Conservation (phyloP, 2,797 vertebrate genomes). For the Rousettus madagascariensis region DNA sequence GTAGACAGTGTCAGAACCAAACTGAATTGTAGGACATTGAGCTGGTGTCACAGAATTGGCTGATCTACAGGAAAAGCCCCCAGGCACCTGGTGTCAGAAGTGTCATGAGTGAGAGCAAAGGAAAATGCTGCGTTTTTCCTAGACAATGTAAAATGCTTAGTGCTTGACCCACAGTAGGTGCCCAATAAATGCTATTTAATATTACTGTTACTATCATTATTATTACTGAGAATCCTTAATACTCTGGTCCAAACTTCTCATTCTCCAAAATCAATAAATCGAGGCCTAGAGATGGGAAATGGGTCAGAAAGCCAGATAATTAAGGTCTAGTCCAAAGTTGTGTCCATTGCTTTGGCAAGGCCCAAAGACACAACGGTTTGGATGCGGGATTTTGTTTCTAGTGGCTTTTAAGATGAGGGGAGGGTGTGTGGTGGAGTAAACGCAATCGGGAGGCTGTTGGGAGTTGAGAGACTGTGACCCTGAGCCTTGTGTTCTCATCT, state of each 20-base stretch:
- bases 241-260: background rate
- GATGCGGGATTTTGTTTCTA: background rate
- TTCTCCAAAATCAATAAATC: background rate
- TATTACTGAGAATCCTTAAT: background rate
- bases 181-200: background rate
- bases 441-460: background rate
- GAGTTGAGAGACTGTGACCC: background rate
- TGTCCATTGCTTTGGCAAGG: background rate
- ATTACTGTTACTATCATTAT: background rate
- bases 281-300: background rate
- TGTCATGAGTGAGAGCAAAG: background rate
- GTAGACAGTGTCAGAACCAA: background rate
- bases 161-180: background rate
- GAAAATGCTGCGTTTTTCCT: background rate
- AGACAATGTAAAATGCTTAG: background rate
- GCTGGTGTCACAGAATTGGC: background rate
- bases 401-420: background rate
- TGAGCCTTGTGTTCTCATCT: background rate
- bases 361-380: background rate
- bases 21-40: too few relatives aligned
- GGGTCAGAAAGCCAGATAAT: background rate
- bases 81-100: background rate
- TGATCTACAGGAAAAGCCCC: background rate
- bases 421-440: background rate
- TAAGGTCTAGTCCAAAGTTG: background rate